Conservation (phyloP, 2,888 invertebrate species). For the Drosophila fulvimacula region DNA sequence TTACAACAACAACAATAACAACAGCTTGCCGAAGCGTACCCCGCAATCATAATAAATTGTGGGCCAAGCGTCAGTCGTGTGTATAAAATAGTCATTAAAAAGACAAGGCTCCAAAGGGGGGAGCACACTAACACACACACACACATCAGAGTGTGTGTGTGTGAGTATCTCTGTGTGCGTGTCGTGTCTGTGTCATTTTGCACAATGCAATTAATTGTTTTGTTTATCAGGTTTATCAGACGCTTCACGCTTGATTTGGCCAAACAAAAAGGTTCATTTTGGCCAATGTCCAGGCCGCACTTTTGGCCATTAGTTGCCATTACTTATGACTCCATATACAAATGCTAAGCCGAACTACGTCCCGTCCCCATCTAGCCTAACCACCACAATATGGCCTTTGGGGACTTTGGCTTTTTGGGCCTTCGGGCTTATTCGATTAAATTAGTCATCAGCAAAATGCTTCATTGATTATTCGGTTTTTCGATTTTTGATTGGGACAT, state of each 20-base stretch:
- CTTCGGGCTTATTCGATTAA: slow-evolving; percentile 33
- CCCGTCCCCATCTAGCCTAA: not conserved
- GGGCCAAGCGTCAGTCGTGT: slow-evolving; percentile 68
- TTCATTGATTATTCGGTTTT: slow-evolving; percentile 40
- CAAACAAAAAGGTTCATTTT: slow-evolving; percentile 43
- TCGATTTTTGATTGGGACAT: slow-evolving; percentile 12
- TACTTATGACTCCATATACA: slow-evolving; percentile 40
- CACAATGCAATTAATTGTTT: slow-evolving; percentile 78
- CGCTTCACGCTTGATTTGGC: slow-evolving; percentile 77
- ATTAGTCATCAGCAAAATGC: slow-evolving; percentile 43
- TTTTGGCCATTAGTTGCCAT: slow-evolving; percentile 53
- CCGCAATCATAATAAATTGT: slow-evolving; percentile 71
- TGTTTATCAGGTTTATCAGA: slow-evolving; percentile 77
- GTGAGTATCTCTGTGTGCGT: not conserved
- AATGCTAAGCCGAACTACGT: not conserved
- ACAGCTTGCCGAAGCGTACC: slow-evolving; percentile 20
- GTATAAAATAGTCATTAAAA: slow-evolving; percentile 79
- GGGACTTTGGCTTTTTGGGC: not conserved
- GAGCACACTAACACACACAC: not conserved
- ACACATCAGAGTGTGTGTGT: not conserved
- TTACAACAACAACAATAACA: not conserved
- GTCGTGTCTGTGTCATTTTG: slow-evolving; percentile 16
- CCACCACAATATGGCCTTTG: not conserved
- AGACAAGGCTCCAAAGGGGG: slow-evolving; percentile 38
- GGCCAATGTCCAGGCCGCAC: slow-evolving; percentile 23